Evolutionary conservation across 2,113 vertebrate genomes (phyloP).

Genomic region (Equus przewalskii): DNA sequence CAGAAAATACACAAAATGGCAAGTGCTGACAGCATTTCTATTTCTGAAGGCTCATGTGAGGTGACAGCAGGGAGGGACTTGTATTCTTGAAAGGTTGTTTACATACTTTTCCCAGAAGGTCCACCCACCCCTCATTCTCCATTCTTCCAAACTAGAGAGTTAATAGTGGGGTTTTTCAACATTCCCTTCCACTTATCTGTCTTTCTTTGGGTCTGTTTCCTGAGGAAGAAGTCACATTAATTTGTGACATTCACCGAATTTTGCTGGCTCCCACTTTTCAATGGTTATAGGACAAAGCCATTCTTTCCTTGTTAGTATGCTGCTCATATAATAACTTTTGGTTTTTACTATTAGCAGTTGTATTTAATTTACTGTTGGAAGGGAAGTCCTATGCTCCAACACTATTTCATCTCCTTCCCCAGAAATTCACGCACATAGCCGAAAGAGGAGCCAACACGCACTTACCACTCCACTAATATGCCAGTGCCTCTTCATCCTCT

Average conservation of each 20-base stretch:
- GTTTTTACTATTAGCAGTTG: neutral
- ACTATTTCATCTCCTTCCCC: neutral
- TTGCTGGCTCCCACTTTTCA: neutral
- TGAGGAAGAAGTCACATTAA: neutral
- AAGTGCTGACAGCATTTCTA: neutral
- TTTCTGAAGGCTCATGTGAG: neutral
- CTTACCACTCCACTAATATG: rapidly evolving
- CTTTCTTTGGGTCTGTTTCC: neutral
- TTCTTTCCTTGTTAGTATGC: neutral
- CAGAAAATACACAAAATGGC: neutral
- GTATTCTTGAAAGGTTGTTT: neutral
- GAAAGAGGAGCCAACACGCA: neutral
- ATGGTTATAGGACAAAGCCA: neutral
- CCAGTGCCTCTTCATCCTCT: neutral
- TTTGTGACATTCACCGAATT: neutral
- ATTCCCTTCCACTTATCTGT: neutral
- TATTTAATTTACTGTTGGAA: neutral
- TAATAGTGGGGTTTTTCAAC: neutral
- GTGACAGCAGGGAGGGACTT: neutral
- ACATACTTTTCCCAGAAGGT: neutral
- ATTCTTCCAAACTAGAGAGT: neutral
- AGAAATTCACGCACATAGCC: neutral
- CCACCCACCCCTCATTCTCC: neutral
- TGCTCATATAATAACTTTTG: neutral
- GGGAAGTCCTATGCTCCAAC: neutral